phyloP scores from a whole-genome alignment of 2,797 vertebrate genomes.

The Alouatta caraya region DNA sequence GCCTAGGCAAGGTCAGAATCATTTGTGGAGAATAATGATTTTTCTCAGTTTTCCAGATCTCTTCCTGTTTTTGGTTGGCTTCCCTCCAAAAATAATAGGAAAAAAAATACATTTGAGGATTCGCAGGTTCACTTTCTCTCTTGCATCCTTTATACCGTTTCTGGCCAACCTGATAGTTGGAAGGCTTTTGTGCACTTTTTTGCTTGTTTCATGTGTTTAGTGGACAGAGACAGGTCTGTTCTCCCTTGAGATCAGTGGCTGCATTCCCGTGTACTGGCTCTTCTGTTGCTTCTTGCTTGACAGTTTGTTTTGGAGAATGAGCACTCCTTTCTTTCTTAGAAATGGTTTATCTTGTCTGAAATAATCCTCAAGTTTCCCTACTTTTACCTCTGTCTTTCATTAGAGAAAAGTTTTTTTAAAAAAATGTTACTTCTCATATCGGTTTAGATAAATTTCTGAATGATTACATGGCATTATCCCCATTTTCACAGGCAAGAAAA shows the following conservation, averaged over 20 bases:
- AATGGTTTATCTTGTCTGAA: constrained; percentile 52
- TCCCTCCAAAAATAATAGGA: constrained; percentile 76
- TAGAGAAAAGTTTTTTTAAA: background rate
- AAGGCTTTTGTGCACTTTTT: constrained; percentile 65
- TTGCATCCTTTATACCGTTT: constrained; percentile 50
- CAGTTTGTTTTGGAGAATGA: constrained; percentile 60
- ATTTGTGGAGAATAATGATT: constrained; percentile 83
- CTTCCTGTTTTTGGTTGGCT: constrained; percentile 71
- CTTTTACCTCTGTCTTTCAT: background rate
- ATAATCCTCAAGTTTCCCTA: constrained; percentile 32
- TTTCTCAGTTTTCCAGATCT: constrained; percentile 81
- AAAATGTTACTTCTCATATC: background rate
- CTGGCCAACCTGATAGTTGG: constrained; percentile 54
- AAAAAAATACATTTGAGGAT: constrained; percentile 79
- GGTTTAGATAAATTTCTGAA: constrained; percentile 26
- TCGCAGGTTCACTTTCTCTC: constrained; percentile 55
- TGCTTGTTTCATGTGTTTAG: constrained; percentile 45
- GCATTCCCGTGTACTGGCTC: constrained; percentile 50
- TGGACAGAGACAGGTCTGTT: constrained; percentile 36
- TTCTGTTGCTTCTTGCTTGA: constrained; percentile 59
- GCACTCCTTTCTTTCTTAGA: constrained; percentile 16
- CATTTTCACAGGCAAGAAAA: background rate
- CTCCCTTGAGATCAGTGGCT: constrained; percentile 44
- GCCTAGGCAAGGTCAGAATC: constrained; percentile 81
- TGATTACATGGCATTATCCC: background rate